Evolutionary conservation across 2,888 invertebrate genomes (phyloP).

Genomic region (Cantharis rustica): DNA sequence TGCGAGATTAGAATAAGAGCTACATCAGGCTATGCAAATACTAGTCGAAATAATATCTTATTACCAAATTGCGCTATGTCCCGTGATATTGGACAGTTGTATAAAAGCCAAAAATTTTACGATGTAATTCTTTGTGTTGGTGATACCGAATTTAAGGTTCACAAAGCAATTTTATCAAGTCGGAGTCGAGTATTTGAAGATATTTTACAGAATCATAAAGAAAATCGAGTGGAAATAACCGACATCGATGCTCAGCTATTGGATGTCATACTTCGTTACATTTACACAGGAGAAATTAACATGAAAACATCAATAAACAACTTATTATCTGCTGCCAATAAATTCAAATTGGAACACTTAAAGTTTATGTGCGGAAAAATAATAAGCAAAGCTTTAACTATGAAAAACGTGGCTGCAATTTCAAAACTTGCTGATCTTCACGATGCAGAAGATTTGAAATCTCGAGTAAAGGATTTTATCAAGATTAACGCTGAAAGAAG

Average conservation of each 20-base stretch:
- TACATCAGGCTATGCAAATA: neutral
- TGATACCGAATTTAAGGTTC: neutral
- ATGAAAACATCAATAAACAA: neutral
- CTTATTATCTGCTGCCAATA: neutral
- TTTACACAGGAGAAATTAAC: neutral
- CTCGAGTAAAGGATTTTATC: too few species aligned
- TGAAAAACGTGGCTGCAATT: too few species aligned
- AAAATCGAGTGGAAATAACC: neutral
- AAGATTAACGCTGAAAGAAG: too few species aligned
- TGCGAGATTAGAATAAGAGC: neutral
- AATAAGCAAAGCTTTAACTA: neutral
- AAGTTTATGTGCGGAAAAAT: neutral
- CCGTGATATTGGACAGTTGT: neutral
- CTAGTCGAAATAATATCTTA: neutral
- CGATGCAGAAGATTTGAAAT: too few species aligned
- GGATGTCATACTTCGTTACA: neutral
- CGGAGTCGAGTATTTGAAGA: neutral
- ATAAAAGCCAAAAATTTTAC: neutral
- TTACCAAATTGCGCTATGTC: neutral
- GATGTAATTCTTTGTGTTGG: neutral
- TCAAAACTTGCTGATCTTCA: too few species aligned
- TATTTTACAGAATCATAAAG: neutral
- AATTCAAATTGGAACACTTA: neutral
- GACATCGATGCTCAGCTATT: neutral
- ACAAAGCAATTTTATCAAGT: neutral